phyloP scores from a whole-genome alignment of 53 echinoderm and acorn worm species.

The Paracentrotus lividus region DNA sequence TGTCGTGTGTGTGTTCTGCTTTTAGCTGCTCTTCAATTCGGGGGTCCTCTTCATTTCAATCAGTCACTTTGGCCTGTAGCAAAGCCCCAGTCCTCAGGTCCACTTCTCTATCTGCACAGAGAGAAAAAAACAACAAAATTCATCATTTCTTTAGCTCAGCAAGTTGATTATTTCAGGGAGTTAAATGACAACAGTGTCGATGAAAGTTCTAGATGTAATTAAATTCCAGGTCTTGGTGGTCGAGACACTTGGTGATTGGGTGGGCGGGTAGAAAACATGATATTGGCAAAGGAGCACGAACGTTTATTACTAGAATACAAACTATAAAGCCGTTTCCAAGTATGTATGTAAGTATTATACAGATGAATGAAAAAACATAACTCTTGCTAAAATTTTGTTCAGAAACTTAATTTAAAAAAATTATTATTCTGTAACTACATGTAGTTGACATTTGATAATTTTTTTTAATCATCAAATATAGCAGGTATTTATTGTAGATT shows the following conservation, averaged over 20 bases:
- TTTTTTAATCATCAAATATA: too few relatives aligned
- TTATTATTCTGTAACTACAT: too few relatives aligned
- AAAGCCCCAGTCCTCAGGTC: constrained; percentile 12
- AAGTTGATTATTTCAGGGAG: constrained; percentile 42
- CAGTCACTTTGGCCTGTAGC: constrained; percentile 55
- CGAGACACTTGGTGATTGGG: constrained; percentile 7
- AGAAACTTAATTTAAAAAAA: too few relatives aligned
- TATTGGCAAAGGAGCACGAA: neutral
- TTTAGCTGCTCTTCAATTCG: constrained; percentile 22
- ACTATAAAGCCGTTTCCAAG: neutral
- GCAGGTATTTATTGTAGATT: too few relatives aligned
- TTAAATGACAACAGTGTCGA: constrained; percentile 54
- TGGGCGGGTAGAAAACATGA: constrained; percentile 18
- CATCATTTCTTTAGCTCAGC: neutral
- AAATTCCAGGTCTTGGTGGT: constrained; percentile 31
- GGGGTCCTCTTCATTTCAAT: constrained; percentile 61
- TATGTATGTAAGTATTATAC: too few relatives aligned
- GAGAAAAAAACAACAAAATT: constrained; percentile 21
- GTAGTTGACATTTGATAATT: too few relatives aligned
- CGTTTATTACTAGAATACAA: neutral
- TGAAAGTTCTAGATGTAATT: constrained; percentile 58
- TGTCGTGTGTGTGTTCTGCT: neutral
- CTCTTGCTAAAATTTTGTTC: too few relatives aligned
- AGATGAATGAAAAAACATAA: too few relatives aligned
- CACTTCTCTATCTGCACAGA: constrained; percentile 3